phyloP scores from a whole-genome alignment of 1,140 invertebrate genomes.

The Planococcus citri region DNA sequence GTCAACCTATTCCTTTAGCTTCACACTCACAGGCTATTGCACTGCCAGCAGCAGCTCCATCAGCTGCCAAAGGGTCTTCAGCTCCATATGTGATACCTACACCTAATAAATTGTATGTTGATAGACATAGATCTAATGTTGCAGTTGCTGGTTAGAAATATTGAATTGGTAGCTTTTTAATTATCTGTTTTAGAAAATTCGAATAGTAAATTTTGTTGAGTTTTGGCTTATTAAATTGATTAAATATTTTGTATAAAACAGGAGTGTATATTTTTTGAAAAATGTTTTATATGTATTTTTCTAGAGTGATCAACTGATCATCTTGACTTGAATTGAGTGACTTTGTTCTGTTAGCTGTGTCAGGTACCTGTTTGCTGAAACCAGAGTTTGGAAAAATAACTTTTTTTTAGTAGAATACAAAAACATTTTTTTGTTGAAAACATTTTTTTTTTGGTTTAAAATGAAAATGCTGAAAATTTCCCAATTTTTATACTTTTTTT shows the following conservation, averaged over 20 bases:
- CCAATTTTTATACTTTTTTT: too few relatives aligned
- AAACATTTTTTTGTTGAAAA: too few relatives aligned
- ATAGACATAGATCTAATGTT: constrained; percentile 10
- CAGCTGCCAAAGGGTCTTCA: constrained; percentile 4
- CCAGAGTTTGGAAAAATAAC: too few relatives aligned
- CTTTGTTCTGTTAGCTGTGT: too few relatives aligned
- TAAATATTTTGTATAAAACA: background rate
- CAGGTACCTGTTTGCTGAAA: too few relatives aligned
- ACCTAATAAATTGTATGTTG: constrained; percentile 26
- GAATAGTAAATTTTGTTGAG: background rate
- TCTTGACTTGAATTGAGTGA: too few relatives aligned
- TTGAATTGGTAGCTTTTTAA: background rate
- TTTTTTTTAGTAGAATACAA: too few relatives aligned
- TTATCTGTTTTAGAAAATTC: background rate
- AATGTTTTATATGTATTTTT: too few relatives aligned
- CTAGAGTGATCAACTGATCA: too few relatives aligned
- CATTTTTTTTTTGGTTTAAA: too few relatives aligned
- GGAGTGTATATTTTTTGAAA: too few relatives aligned
- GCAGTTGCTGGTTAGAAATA: background rate
- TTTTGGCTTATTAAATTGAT: background rate
- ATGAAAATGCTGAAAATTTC: too few relatives aligned
- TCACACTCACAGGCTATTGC: constrained; percentile 12
- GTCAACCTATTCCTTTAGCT: background rate
- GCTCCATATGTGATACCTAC: constrained; percentile 26
- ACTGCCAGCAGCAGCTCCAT: constrained; percentile 3